Base-by-base conservation (phyloP, 2,113 vertebrate species). In the Cyphomyrus discorhynchus region DNA sequence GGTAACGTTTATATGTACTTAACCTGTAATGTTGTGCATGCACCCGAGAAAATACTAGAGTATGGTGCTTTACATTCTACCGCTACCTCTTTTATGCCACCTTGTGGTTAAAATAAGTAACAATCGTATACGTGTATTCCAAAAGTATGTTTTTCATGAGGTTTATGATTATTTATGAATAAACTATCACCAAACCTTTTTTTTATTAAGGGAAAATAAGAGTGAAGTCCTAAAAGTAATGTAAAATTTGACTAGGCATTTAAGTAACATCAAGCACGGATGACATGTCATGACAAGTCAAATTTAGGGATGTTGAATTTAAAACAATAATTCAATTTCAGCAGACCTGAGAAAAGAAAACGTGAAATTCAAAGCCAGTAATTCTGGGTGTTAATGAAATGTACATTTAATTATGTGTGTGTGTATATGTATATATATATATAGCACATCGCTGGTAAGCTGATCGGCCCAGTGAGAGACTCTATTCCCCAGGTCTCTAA, bases 81-180 rank as follows among this genome's bases (percentile, higher is more conserved):
- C n/a, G 46, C n/a, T 31, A 45, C 46, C 8, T 11, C n/a, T 90
- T 91, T 89, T 88, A 39, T 86, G 90, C 92, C 94, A 89, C n/a
- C 94, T 92, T 70, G 74, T 90, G 94, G 92, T 89, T 88, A 74
- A 5, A 89, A 70, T 0, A 19, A 45, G 52, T 84, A 80, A 84
- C 21, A 17, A 50, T 62, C 46, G 0, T 17, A 5, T 82, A 17
- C 11, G 77, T 39, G 39, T 42, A 82, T 82, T 82, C 15, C 42
- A 42, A 19, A 42, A 39, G 62, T 31, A 5, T 70, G 62, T 31
- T 27, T 70, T 70, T 70, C n/a, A 31, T 70, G 27, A 31, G 58
- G 62, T 66, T 66, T 66, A n/a, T 66, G 27, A n/a, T 66, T 62
- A 27, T 31, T 70, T 70, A 27, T 70, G 3, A 70, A 70, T 70